Conservation (phyloP, 2,113 vertebrate species). For the Ceratotherium simum region DNA sequence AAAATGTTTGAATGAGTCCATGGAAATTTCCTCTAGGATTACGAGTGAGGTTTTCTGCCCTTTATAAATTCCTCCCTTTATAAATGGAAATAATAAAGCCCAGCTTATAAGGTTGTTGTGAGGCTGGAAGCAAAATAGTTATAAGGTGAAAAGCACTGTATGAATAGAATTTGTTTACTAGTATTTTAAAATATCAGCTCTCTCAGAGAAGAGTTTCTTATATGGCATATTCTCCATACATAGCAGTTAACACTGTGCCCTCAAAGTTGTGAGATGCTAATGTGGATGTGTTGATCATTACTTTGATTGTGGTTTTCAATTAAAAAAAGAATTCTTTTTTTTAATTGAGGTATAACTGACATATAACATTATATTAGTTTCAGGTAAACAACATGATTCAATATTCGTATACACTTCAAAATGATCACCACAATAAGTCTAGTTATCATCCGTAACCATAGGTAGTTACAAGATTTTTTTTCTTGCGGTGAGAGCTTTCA, state of each 20-base stretch:
- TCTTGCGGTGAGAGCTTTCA: not conserved
- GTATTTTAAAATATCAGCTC: constrained; percentile 17
- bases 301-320: not conserved
- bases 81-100: not conserved
- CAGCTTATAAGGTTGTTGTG: not conserved
- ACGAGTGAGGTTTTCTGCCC: not conserved
- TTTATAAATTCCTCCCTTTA: constrained; percentile 18
- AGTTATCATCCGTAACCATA: not conserved
- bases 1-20: not conserved
- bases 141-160: not conserved
- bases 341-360: not conserved
- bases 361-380: not conserved
- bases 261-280: not conserved
- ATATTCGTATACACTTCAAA: not conserved
- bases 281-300: not conserved
- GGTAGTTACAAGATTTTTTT: not conserved
- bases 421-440: not conserved
- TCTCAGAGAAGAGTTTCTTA: not conserved
- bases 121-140: not conserved
- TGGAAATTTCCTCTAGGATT: not conserved
- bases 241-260: not conserved
- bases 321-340: not conserved
- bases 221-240: not conserved
- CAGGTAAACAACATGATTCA: not conserved
- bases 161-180: not conserved